phyloP scores from a whole-genome alignment of 2,888 invertebrate species.

The Aleiodes leptofemur region DNA sequence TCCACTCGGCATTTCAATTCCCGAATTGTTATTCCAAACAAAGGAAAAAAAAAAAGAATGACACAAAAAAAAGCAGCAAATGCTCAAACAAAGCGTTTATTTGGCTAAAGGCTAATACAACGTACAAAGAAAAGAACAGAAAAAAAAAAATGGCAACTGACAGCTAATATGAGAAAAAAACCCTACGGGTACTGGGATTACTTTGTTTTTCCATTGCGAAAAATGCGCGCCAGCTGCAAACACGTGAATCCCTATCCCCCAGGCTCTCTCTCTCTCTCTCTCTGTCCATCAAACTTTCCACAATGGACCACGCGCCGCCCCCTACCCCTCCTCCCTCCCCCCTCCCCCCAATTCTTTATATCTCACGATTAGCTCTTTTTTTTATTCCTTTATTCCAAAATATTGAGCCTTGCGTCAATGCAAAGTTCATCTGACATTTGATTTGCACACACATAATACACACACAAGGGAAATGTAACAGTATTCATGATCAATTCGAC shows the following conservation, averaged over 20 bases:
- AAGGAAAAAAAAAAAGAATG: not conserved
- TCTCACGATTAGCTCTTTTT: slow-evolving; percentile 50
- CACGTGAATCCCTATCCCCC: slow-evolving; percentile 16
- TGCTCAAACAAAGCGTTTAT: slow-evolving; percentile 10
- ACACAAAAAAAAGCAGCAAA: not conserved
- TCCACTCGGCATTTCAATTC: too few species aligned
- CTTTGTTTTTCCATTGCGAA: slow-evolving; percentile 54
- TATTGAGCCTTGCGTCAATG: slow-evolving; percentile 24
- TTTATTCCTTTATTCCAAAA: slow-evolving; percentile 39
- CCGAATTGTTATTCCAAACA: not conserved
- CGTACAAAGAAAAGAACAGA: not conserved
- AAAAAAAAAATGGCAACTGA: slow-evolving; percentile 21
- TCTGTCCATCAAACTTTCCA: slow-evolving; percentile 54
- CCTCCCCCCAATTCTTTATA: slow-evolving; percentile 32
- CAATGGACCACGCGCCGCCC: slow-evolving; percentile 61
- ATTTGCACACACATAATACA: not conserved
- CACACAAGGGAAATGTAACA: slow-evolving; percentile 4
- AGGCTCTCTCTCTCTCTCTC: slow-evolving; percentile 41
- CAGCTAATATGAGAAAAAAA: slow-evolving; percentile 28
- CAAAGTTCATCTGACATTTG: slow-evolving; percentile 25
- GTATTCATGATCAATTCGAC: not conserved
- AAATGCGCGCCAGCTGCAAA: slow-evolving; percentile 46
- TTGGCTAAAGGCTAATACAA: slow-evolving; percentile 9
- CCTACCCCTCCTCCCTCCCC: slow-evolving; percentile 28
- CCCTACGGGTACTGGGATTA: slow-evolving; percentile 40